These are phyloP conservation scores for Pseudochirops cupreus DNA, from an alignment of 2,797 vertebrate species.

Conservation along the genomic window DNA sequence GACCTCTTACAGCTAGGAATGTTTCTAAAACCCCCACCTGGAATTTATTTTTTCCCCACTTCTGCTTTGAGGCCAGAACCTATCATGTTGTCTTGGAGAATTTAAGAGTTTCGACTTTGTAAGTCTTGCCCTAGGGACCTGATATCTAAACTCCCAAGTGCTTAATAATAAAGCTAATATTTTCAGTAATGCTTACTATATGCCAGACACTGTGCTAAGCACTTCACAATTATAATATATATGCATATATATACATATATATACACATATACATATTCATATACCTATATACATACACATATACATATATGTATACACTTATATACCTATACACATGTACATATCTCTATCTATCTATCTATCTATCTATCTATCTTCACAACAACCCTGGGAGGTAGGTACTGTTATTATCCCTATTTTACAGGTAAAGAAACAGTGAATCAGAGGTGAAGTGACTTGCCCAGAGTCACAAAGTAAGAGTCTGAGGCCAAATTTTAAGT, in stretches of 20 bases:
- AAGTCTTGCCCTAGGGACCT: not conserved
- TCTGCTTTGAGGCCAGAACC: not conserved
- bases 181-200: not conserved
- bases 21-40: not conserved
- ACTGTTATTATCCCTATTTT: not conserved
- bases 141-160: not conserved
- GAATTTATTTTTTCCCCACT: not conserved
- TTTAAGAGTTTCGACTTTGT: not conserved
- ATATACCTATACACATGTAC: too few species aligned
- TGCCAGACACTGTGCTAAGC: not conserved
- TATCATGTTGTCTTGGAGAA: not conserved
- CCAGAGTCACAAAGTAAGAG: not conserved
- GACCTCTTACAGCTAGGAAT: not conserved
- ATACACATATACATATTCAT: too few species aligned
- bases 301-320: too few species aligned
- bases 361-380: not conserved
- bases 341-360: too few species aligned
- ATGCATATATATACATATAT: too few species aligned
- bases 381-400: not conserved
- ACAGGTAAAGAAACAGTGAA: not conserved
- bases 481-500: not conserved
- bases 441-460: not conserved
- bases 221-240: not conserved
- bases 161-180: not conserved
- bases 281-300: too few species aligned